Percentiles rank a stretch among this genome's conserved stretches.
These are phyloP conservation scores for Patagioenas fasciata DNA, from an alignment of 2,113 vertebrate genomes.

Conservation along the genomic window DNA sequence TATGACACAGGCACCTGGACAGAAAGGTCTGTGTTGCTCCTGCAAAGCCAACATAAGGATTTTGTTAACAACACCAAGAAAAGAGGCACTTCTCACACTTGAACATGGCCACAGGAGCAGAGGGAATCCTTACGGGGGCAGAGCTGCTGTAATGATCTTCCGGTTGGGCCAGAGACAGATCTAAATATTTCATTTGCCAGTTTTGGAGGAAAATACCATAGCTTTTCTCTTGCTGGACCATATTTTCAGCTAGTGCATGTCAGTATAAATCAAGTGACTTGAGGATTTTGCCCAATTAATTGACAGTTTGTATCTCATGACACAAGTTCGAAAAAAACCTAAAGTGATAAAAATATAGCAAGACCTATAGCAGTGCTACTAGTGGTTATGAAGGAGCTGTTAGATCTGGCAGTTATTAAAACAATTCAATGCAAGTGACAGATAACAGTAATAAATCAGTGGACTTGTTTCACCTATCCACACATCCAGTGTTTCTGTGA, in stretches of 20 bases:
- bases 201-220: background rate
- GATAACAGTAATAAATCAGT: slow-evolving; percentile 15
- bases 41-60: background rate
- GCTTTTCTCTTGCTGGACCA: background rate
- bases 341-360: background rate
- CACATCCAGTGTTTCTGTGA: background rate
- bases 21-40: background rate
- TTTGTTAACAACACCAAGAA: background rate
- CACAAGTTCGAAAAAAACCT: background rate
- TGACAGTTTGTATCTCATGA: background rate
- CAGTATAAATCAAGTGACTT: background rate
- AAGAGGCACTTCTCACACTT: background rate
- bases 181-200: background rate
- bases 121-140: background rate
- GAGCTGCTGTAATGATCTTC: background rate
- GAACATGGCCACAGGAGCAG: background rate
- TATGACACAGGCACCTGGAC: background rate
- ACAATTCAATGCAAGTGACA: background rate
- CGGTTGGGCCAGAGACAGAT: background rate
- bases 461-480: background rate
- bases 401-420: slow-evolving; percentile 13
- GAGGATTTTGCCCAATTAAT: background rate
- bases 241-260: background rate
- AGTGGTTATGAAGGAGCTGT: background rate
- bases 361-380: background rate